A percentile compares a stretch with the other conserved stretches of the same genome.
Evolutionary conservation across 2,113 vertebrate species (phyloP).

Genomic region (Cnemophilus loriae): DNA sequence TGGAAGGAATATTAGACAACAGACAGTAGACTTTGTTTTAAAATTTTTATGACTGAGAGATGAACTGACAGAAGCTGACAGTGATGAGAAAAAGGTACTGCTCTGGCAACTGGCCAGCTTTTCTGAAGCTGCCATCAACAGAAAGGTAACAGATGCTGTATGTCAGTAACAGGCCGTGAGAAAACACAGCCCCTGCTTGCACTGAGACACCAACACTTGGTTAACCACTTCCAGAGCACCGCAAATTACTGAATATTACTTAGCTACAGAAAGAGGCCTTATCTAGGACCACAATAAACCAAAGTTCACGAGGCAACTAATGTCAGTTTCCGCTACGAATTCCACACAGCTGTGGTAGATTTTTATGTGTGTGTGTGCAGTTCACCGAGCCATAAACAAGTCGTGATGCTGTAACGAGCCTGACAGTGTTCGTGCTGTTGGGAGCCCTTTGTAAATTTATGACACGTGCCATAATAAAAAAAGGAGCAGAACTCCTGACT

Average conservation of each 20-base stretch:
- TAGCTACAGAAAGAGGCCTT: background rate
- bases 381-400: background rate
- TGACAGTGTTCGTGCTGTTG: background rate
- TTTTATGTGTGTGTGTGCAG: background rate
- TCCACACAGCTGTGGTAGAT: background rate
- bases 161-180: background rate
- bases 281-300: background rate
- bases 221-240: background rate
- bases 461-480: background rate
- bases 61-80: constrained; percentile 35
- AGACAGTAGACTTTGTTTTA: constrained; percentile 15
- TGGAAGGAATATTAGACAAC: background rate
- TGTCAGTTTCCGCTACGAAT: background rate
- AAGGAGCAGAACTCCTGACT: background rate
- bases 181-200: background rate
- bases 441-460: background rate
- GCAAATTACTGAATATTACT: background rate
- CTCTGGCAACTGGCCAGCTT: background rate
- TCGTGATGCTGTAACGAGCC: background rate
- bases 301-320: background rate
- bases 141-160: background rate
- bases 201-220: background rate
- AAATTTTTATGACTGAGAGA: constrained; percentile 3
- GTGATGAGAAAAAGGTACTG: constrained; percentile 23
- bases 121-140: background rate